phyloP scores from a whole-genome alignment of 2,888 invertebrate species.

The Apotomis turbidana region DNA sequence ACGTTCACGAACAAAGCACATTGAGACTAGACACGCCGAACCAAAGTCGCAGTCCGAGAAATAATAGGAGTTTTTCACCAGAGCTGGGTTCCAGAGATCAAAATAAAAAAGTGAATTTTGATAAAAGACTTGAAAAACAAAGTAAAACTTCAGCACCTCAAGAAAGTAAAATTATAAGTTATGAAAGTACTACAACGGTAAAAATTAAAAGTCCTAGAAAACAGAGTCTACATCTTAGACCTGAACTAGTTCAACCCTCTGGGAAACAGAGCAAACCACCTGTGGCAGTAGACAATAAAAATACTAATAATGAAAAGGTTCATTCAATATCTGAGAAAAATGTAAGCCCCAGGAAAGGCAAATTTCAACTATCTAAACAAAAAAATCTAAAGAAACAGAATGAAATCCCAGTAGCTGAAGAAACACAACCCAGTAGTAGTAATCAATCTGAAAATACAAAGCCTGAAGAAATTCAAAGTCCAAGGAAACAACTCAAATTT shows the following conservation, averaged over 20 bases:
- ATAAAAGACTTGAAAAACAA: not conserved
- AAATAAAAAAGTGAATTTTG: not conserved
- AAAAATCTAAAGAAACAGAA: too few species aligned
- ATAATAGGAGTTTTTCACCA: not conserved
- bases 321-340: not conserved
- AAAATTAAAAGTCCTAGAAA: not conserved
- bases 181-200: not conserved
- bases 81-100: not conserved
- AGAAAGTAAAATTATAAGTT: not conserved
- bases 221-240: too few species aligned
- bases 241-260: too few species aligned
- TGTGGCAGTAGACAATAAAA: too few species aligned
- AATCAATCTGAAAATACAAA: too few species aligned
- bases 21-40: constrained; percentile 14
- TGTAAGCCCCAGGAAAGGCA: not conserved
- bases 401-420: too few species aligned
- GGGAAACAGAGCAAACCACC: too few species aligned
- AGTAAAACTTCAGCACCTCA: not conserved
- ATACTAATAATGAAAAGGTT: not conserved
- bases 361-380: not conserved
- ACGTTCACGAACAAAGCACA: constrained; percentile 14
- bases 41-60: not conserved
- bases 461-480: too few species aligned
- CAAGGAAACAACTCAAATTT: too few species aligned
- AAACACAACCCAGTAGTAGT: too few species aligned